Base-by-base conservation (phyloP, 2,888 invertebrate genomes). In the Papilio elwesi region DNA sequence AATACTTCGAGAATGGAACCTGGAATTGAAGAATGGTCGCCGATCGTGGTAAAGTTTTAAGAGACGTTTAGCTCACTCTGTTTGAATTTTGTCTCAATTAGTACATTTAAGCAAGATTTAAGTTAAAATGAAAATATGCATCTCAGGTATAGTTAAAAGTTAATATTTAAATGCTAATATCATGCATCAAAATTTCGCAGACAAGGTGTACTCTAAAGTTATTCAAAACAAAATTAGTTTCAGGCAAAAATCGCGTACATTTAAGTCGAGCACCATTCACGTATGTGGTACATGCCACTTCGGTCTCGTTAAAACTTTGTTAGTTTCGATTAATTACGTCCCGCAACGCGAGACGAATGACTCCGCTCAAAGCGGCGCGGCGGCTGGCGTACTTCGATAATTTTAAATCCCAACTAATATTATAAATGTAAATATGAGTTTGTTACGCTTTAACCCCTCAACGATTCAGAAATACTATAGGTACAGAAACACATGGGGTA, bases 281-380 rank as follows among this genome's bases (percentile, higher is more conserved):
- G 72, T 64, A 73, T 64, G 68, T 48, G 64, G 68, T 64, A 64
- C 48, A 65, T 66, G 62, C 73, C 78, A 76, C 75, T 71, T 76
- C 75, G 78, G 73, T 65, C 76, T 79, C 79, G 79, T 80, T 80
- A 79, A 78, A 78, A 80, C 73, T 80, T 79, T 74, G 76, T 75
- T 79, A 78, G 78, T 78, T 79, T 75, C 79, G 79, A 80, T 76
- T 80, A 80, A 79, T 79, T 76, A 79, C 75, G 70, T 67, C 63
- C 71, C 71, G 75, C 74, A 75, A 74, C 73, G 74, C 73, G 73
- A 38, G 53, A 49, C 55, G 63, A 48, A 47, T 55, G 15, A 49
- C n/a, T n/a, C n/a, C 38, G 26, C 57, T 66, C 51, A 55, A 9
- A 38, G 47, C 15, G 11, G 43, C 43, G 6, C 7, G 43, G 8